Percentiles rank a stretch among this genome's conserved stretches.
Conservation (phyloP, 2,113 vertebrate species). For the Takifugu flavidus region DNA sequence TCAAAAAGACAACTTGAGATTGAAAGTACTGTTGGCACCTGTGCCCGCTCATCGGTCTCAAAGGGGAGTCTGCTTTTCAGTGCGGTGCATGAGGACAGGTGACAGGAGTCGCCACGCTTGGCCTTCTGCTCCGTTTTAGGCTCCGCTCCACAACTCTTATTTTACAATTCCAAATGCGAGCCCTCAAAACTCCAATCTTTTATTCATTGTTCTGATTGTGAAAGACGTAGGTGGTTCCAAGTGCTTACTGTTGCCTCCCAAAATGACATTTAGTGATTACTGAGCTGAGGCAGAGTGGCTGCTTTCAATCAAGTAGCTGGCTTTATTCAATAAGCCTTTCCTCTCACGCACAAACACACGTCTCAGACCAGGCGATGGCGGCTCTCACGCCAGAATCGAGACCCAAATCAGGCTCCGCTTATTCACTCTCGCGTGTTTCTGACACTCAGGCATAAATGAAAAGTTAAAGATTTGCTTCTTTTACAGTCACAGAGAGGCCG, state of each 20-base stretch:
- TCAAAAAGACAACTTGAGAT: conserved; percentile 37
- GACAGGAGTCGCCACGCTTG: conserved; percentile 9
- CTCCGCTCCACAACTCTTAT: conserved; percentile 23
- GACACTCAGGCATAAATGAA: not conserved
- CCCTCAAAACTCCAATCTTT: conserved; percentile 57
- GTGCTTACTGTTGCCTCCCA: conserved; percentile 49
- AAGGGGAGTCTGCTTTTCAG: conserved; percentile 35
- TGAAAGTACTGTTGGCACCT: conserved; percentile 39
- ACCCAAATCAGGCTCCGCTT: not conserved
- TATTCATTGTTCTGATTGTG: conserved; percentile 60
- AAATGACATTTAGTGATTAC: conserved; percentile 47
- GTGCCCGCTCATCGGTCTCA: conserved; percentile 21
- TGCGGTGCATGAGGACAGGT: conserved; percentile 28
- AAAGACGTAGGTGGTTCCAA: conserved; percentile 50
- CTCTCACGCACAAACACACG: conserved; percentile 3
- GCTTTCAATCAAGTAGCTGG: conserved; percentile 28
- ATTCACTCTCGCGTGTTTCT: not conserved
- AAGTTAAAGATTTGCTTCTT: not conserved
- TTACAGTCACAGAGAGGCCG: not conserved
- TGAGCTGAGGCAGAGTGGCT: conserved; percentile 24
- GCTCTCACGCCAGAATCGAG: not conserved
- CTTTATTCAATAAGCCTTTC: conserved; percentile 35
- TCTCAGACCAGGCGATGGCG: not conserved
- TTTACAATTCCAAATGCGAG: conserved; percentile 51
- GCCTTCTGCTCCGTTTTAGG: conserved; percentile 18